Evolutionary conservation across 1,140 invertebrate species (phyloP).

Genomic region (Microplitis mediator): DNA sequence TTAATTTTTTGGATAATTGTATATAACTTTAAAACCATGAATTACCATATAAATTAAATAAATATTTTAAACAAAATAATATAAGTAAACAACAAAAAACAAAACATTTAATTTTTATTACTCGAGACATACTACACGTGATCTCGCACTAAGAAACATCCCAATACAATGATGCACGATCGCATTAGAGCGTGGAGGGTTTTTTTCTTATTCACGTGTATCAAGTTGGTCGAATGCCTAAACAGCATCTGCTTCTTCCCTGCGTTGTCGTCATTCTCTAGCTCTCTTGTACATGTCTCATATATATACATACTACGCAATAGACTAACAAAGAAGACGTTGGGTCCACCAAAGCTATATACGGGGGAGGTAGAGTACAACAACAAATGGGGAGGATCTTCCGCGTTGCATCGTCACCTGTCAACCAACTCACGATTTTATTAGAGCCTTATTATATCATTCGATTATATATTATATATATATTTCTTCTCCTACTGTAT

Average conservation of each 20-base stretch:
- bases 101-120: not conserved
- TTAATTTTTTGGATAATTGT: no score
- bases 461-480: conserved; percentile 48
- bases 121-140: not conserved
- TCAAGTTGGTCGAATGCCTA: conserved; percentile 43
- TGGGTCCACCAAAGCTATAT: conserved; percentile 17
- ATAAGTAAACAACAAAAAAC: not conserved
- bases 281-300: conserved; percentile 39
- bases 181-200: conserved; percentile 49
- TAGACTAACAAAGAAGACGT: conserved; percentile 45
- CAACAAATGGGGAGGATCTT: not conserved
- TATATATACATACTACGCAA: no score
- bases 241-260: conserved; percentile 56
- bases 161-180: conserved; percentile 35
- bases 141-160: not conserved
- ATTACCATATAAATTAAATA: no score
- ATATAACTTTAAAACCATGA: no score
- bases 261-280: conserved; percentile 47
- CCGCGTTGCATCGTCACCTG: conserved; percentile 43
- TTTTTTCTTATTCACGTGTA: conserved; percentile 37
- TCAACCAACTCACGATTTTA: conserved; percentile 62
- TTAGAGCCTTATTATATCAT: conserved; percentile 59
- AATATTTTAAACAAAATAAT: no score
- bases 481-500: not conserved
- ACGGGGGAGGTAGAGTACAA: conserved; percentile 50